Evolutionary conservation across 1,140 invertebrate genomes (phyloP).

Genomic region (Colletes latitarsis): DNA sequence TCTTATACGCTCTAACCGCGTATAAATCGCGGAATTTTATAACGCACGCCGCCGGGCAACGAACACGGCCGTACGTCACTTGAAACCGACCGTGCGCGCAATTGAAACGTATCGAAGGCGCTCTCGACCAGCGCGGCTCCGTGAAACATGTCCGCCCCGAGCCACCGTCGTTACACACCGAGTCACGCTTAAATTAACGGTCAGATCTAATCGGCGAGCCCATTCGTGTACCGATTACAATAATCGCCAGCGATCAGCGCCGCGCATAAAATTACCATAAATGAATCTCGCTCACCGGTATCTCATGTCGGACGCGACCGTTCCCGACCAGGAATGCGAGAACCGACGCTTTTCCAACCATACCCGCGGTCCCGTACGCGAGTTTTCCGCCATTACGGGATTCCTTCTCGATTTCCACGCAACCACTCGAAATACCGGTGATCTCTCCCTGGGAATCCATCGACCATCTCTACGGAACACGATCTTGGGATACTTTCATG

Average conservation of each 20-base stretch:
- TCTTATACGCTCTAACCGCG: background rate
- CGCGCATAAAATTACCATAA: conserved; percentile 67
- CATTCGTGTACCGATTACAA: conserved; percentile 61
- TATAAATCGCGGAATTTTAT: conserved; percentile 3
- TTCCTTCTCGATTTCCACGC: no score
- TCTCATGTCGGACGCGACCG: conserved; percentile 19
- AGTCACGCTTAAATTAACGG: conserved; percentile 55
- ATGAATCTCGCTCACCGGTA: conserved; percentile 56
- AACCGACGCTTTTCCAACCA: background rate
- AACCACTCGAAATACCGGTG: no score
- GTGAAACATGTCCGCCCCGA: background rate
- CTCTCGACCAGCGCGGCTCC: background rate
- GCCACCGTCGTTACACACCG: background rate
- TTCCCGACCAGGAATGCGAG: background rate
- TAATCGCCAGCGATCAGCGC: conserved; percentile 66
- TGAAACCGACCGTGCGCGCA: background rate
- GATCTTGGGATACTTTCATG: no score
- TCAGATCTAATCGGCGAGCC: conserved; percentile 63
- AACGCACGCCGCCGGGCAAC: background rate
- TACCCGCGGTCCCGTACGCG: background rate
- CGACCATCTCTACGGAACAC: no score
- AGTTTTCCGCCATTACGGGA: background rate
- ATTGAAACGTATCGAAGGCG: background rate
- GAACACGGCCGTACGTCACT: background rate
- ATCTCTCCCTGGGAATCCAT: no score